Conservation (phyloP, 2,888 invertebrate genomes). For the Trachelus stipa region DNA sequence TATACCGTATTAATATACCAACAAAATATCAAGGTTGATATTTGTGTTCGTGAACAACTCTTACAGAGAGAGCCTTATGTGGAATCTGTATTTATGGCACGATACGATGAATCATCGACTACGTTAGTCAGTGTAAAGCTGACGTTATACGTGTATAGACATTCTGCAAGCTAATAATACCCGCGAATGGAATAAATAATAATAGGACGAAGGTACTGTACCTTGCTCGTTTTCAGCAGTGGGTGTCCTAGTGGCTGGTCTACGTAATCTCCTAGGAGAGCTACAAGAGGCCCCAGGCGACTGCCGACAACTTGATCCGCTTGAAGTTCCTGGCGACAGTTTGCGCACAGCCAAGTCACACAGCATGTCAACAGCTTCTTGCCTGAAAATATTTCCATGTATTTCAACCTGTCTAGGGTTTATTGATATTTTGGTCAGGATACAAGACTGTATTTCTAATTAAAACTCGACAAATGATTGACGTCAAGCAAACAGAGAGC, state of each 20-base stretch:
- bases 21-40: background rate
- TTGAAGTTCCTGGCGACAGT: constrained; percentile 72
- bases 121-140: background rate
- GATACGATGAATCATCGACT: background rate
- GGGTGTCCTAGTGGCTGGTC: constrained; percentile 71
- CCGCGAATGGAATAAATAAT: background rate
- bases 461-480: background rate
- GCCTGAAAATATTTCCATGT: constrained; percentile 66
- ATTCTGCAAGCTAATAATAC: background rate
- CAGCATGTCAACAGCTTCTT: constrained; percentile 88
- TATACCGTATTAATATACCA: background rate
- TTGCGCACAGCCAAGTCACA: constrained; percentile 84
- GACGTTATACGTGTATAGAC: background rate
- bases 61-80: background rate
- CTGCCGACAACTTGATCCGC: constrained; percentile 63
- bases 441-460: background rate
- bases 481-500: background rate
- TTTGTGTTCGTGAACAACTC: background rate
- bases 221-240: constrained; percentile 55
- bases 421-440: background rate
- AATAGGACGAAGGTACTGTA: constrained; percentile 24
- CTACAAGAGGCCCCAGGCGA: constrained; percentile 69
- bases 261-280: constrained; percentile 73
- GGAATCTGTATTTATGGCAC: background rate
- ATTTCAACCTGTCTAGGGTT: background rate